Evolutionary conservation across 2,113 vertebrate genomes (phyloP).

Genomic region (Zapornia atra): DNA sequence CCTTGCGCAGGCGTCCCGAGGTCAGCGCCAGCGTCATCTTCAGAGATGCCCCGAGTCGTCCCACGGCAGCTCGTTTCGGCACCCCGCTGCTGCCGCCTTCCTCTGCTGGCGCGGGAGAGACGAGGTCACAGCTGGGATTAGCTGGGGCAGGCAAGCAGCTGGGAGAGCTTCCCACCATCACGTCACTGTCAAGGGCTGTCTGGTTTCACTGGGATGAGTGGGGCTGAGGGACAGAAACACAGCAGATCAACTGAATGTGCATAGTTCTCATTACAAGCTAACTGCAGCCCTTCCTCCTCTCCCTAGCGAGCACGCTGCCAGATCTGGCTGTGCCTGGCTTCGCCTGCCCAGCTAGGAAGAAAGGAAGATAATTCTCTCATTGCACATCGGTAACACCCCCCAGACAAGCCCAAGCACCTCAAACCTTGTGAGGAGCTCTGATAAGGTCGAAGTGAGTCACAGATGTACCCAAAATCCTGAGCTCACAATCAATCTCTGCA

Average conservation of each 20-base stretch:
- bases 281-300: neutral
- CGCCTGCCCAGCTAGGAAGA: too few relatives aligned
- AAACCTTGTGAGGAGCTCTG: neutral
- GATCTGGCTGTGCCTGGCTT: neutral
- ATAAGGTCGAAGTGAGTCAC: neutral
- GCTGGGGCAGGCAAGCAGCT: neutral
- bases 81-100: neutral
- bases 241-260: rapidly evolving
- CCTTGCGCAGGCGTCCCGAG: neutral
- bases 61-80: neutral
- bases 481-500: rapidly evolving
- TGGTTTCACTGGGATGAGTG: rapidly evolving
- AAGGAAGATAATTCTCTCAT: neutral
- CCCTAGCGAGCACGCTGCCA: rapidly evolving
- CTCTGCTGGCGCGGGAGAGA: too few relatives aligned
- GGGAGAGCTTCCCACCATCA: neutral
- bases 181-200: neutral
- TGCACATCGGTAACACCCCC: neutral
- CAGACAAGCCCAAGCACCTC: neutral
- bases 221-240: neutral
- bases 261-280: neutral
- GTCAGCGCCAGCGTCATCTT: neutral
- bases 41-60: neutral
- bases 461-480: neutral
- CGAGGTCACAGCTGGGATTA: rapidly evolving